Evolutionary conservation across 2,888 invertebrate genomes (phyloP).

Genomic region (Lochmaea capreae): DNA sequence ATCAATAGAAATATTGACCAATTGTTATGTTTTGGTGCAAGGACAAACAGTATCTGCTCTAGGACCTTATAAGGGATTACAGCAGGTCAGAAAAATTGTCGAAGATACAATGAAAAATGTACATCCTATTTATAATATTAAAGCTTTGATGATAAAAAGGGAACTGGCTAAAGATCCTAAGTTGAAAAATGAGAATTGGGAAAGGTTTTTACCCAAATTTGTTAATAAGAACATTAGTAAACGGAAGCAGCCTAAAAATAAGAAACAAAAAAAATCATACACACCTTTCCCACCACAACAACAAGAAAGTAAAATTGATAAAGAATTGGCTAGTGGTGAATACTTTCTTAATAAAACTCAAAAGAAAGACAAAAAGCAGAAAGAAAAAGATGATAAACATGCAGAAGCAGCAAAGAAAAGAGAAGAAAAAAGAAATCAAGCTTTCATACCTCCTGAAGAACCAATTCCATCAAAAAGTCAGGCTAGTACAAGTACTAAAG

Average conservation of each 20-base stretch:
- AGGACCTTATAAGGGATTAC: constrained; percentile 94
- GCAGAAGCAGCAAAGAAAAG: constrained; percentile 77
- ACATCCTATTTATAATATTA: constrained; percentile 98
- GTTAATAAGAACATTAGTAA: constrained; percentile 87
- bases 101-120: constrained; percentile 99
- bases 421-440: constrained; percentile 81
- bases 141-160: constrained; percentile 96
- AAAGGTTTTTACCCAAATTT: constrained; percentile 95
- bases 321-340: constrained; percentile 93
- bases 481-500: constrained; percentile 60
- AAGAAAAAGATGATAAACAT: constrained; percentile 84
- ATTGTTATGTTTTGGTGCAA: constrained; percentile 96
- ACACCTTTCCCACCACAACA: constrained; percentile 98
- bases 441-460: constrained; percentile 90
- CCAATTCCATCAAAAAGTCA: constrained; percentile 52
- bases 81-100: constrained; percentile 88
- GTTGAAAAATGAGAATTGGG: constrained; percentile 95
- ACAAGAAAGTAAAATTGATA: constrained; percentile 92
- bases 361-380: constrained; percentile 75
- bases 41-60: constrained; percentile 97
- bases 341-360: constrained; percentile 94
- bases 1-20: constrained; percentile 94
- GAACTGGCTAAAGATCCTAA: constrained; percentile 94
- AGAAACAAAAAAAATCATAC: constrained; percentile 91
- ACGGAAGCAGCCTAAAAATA: constrained; percentile 88